Percentiles rank a stretch among this genome's conserved stretches.
These are phyloP conservation scores for Thymelicus sylvestris DNA, from an alignment of 2,888 invertebrate genomes.

Conservation along the genomic window DNA sequence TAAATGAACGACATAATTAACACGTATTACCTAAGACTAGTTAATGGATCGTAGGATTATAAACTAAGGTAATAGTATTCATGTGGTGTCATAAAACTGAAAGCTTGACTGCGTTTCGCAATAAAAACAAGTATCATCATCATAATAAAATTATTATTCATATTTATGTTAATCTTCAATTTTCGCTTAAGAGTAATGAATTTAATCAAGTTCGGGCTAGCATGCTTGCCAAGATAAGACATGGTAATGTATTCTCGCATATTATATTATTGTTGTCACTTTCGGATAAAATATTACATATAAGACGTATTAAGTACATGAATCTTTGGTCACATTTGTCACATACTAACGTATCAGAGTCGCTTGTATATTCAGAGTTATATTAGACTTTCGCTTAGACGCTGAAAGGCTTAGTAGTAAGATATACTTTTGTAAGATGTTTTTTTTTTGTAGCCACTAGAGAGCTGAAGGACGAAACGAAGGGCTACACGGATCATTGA, in stretches of 20 bases:
- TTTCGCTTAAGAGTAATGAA: constrained; percentile 4
- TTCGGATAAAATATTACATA: neutral
- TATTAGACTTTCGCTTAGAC: too few relatives aligned
- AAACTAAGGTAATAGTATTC: constrained; percentile 8
- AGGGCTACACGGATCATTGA: too few relatives aligned
- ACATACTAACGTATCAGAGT: neutral
- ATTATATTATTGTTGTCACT: neutral
- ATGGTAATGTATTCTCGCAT: neutral
- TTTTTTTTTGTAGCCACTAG: too few relatives aligned
- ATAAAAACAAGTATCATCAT: constrained; percentile 11
- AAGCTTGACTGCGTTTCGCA: neutral
- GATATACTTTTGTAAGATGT: too few relatives aligned
- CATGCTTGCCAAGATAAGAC: constrained; percentile 3
- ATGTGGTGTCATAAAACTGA: constrained; percentile 3
- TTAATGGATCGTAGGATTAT: constrained; percentile 4
- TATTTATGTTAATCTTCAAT: constrained; percentile 18
- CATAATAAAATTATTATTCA: constrained; percentile 19
- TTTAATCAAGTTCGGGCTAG: neutral
- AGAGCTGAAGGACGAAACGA: too few relatives aligned
- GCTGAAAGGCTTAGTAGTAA: too few relatives aligned
- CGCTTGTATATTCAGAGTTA: too few relatives aligned
- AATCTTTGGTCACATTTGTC: neutral
- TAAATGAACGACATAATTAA: neutral
- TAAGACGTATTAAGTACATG: neutral
- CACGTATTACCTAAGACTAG: neutral